Conservation (phyloP, 2,888 invertebrate species). For the Caenorhabditis doughertyi region DNA sequence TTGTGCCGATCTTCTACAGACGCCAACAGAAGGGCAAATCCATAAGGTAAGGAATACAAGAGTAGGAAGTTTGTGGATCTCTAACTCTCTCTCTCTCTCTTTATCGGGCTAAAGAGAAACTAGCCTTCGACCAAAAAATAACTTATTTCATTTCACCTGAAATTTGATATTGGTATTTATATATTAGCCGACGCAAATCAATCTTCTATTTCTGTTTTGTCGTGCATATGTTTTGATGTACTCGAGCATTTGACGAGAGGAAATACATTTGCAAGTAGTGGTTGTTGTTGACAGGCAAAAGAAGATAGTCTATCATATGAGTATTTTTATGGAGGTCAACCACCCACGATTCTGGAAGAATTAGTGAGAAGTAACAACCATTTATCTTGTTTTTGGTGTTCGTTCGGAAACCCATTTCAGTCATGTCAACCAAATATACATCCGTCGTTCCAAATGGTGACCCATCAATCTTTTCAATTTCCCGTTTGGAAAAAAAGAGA, state of each 20-base stretch:
- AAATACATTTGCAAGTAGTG: neutral
- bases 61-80: slow-evolving; percentile 19
- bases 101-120: neutral
- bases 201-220: slow-evolving; percentile 54
- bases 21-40: slow-evolving; percentile 43
- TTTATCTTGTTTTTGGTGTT: slow-evolving; percentile 44
- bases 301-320: neutral
- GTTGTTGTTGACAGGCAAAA: neutral
- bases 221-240: slow-evolving; percentile 44
- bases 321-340: neutral
- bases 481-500: slow-evolving; percentile 29
- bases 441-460: slow-evolving; percentile 44
- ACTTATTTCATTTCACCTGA: slow-evolving; percentile 45
- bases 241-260: slow-evolving; percentile 5
- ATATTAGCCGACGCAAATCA: slow-evolving; percentile 53
- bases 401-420: slow-evolving; percentile 36
- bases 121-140: slow-evolving; percentile 48
- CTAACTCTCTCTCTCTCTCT: too few species aligned
- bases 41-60: slow-evolving; percentile 22
- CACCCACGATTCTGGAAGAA: neutral
- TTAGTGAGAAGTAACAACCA: slow-evolving; percentile 46
- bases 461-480: slow-evolving; percentile 59
- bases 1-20: slow-evolving; percentile 61
- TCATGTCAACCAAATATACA: slow-evolving; percentile 50
- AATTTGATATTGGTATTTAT: slow-evolving; percentile 61